phyloP scores from a whole-genome alignment of 2,113 vertebrate genomes.

The Paramisgurnus dabryanus region DNA sequence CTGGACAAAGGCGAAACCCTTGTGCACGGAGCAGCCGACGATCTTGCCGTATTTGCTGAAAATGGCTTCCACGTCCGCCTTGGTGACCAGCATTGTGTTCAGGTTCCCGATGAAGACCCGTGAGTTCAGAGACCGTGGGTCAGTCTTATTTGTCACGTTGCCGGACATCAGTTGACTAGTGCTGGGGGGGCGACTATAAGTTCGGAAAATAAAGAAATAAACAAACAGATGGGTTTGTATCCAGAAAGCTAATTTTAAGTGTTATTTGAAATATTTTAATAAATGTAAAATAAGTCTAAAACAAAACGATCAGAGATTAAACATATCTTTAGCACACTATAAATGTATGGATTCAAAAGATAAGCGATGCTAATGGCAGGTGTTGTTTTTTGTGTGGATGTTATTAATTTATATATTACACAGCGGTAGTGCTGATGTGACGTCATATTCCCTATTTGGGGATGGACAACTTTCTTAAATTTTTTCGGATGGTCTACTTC shows the following conservation, averaged over 20 bases:
- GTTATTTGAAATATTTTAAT: not conserved
- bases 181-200: slow-evolving; percentile 55
- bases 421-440: not conserved
- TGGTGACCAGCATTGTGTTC: slow-evolving; percentile 90
- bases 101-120: slow-evolving; percentile 95
- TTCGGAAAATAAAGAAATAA: not conserved
- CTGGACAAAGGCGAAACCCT: slow-evolving; percentile 90
- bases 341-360: not conserved
- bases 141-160: slow-evolving; percentile 92
- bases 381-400: not conserved
- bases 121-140: slow-evolving; percentile 88
- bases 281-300: too few species aligned
- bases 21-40: slow-evolving; percentile 91
- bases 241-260: not conserved
- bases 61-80: slow-evolving; percentile 89
- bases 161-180: slow-evolving; percentile 77
- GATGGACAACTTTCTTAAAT: too few species aligned
- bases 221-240: not conserved
- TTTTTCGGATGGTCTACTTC: not conserved
- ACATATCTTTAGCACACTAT: too few species aligned
- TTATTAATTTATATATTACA: not conserved
- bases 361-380: not conserved
- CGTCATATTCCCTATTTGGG: not conserved
- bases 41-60: slow-evolving; percentile 91
- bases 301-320: too few species aligned